phyloP scores from a whole-genome alignment of 2,113 vertebrate species.

The Onychostoma macrolepis region DNA sequence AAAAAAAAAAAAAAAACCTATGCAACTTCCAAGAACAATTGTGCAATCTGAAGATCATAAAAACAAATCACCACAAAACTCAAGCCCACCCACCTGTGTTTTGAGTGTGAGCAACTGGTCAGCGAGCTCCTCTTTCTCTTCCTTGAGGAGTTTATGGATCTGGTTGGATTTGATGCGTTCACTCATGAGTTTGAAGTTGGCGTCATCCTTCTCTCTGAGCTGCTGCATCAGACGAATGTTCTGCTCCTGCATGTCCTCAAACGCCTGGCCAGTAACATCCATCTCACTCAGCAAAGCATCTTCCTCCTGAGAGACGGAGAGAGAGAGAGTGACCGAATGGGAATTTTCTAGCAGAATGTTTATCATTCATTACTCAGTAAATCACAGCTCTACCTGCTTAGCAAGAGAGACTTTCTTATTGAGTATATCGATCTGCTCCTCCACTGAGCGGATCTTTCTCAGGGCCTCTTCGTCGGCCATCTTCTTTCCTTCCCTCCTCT shows the following conservation, averaged over 20 bases:
- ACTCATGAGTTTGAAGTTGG: slow-evolving; percentile 98
- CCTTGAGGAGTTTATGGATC: slow-evolving; percentile 96
- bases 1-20: too few relatives aligned
- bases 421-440: slow-evolving; percentile 94
- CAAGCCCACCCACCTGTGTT: slow-evolving; percentile 82
- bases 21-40: too few relatives aligned
- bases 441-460: slow-evolving; percentile 91
- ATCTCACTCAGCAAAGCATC: slow-evolving; percentile 96
- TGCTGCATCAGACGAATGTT: slow-evolving; percentile 98
- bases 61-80: background rate
- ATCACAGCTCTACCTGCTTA: slow-evolving; percentile 83
- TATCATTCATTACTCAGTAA: background rate
- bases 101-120: slow-evolving; percentile 94
- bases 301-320: slow-evolving; percentile 81
- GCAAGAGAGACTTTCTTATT: slow-evolving; percentile 96
- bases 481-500: slow-evolving; percentile 95
- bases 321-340: background rate
- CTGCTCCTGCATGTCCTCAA: slow-evolving; percentile 99
- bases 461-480: slow-evolving; percentile 97
- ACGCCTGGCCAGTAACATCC: slow-evolving; percentile 98
- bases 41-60: too few relatives aligned
- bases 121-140: slow-evolving; percentile 95
- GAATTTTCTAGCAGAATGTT: background rate
- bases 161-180: slow-evolving; percentile 98
- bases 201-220: slow-evolving; percentile 95